Evolutionary conservation across 2,888 invertebrate species (phyloP).

Genomic region (Zygothrica quintamaculata): DNA sequence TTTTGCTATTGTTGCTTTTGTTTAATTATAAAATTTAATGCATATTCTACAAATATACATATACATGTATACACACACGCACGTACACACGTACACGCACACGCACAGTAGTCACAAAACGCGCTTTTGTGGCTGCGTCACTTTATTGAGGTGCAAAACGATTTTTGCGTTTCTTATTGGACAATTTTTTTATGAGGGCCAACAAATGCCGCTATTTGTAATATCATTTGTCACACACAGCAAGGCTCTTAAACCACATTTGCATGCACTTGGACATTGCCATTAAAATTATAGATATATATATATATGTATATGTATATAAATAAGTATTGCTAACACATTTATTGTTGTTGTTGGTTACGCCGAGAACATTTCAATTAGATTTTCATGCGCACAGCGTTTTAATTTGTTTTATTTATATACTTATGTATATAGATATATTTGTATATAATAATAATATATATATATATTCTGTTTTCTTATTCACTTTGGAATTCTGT

Average conservation of each 20-base stretch:
- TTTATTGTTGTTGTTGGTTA: slow-evolving; percentile 41
- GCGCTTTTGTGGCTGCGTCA: slow-evolving; percentile 32
- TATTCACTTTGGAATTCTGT: slow-evolving; percentile 31
- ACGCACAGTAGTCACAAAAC: slow-evolving; percentile 7
- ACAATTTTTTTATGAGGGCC: slow-evolving; percentile 27
- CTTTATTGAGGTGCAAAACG: slow-evolving; percentile 14
- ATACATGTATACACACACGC: slow-evolving; percentile 28
- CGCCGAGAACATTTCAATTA: slow-evolving; percentile 71
- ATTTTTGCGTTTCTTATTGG: slow-evolving; percentile 45
- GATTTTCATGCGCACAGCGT: slow-evolving; percentile 34
- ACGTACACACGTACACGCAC: slow-evolving; percentile 25
- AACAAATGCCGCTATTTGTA: slow-evolving; percentile 49
- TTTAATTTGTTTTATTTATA: slow-evolving; percentile 23
- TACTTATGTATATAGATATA: slow-evolving; percentile 32
- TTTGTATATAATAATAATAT: too few species aligned
- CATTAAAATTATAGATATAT: slow-evolving; percentile 33
- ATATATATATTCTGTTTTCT: slow-evolving; percentile 28
- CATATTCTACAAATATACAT: slow-evolving; percentile 60
- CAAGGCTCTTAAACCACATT: slow-evolving; percentile 58
- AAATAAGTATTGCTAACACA: slow-evolving; percentile 22
- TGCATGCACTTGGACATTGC: slow-evolving; percentile 69
- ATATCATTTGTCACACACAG: slow-evolving; percentile 62
- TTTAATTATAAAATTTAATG: slow-evolving; percentile 19
- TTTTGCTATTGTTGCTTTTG: slow-evolving; percentile 7
- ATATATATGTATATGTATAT: slow-evolving; percentile 10